Evolutionary conservation across 2,797 vertebrate species (phyloP), one percentile per base, ranked within the genome.

Genomic region (Microctenopoma lineatum): DNA sequence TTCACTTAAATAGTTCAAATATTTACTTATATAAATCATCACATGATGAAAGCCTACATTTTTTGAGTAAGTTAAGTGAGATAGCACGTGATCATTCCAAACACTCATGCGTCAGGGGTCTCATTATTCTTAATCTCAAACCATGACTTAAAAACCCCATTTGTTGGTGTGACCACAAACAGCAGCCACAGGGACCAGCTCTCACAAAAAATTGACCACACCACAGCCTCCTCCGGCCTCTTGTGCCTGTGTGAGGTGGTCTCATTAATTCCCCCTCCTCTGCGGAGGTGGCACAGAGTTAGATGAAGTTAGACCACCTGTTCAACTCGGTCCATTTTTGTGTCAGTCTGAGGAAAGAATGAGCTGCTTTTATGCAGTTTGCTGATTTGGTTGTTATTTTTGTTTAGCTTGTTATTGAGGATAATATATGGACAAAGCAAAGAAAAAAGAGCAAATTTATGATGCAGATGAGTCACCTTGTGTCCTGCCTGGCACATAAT

Each of bases 291-390:
- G 39, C 18, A 1, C 66, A 5, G 32, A 3, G 46, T 26, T 48
- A 51, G 66, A 87, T 63, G 55, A 77, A 73, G 70, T 77, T 4
- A 55, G 52, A 75, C 73, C 70, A 0, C 63, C 62, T 41, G 59
- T 70, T 80, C 44, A 47, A 39, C 45, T 57, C 18, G 0, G 18
- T 79, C 70, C 34, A 4, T 47, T 71, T 26, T 34, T 9, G 38
- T 58, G 68, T 72, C 77, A 65, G 27, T 70, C 67, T 59, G 73
- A 53, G 73, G 34, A 29, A 11, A 21, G 15, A 10, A 13, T 12
- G 41, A 77, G 47, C 50, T 15, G 46, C 50, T 59, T 44, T 44
- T 12, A 25, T 34, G 53, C 67, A 16, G 21, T 39, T 74, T 41
- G 48, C 25, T 69, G 48, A 70, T 78, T 65, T 44, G 54, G 51